Base-by-base conservation (phyloP, 2,888 invertebrate genomes). In the Drosophila anomelani region DNA sequence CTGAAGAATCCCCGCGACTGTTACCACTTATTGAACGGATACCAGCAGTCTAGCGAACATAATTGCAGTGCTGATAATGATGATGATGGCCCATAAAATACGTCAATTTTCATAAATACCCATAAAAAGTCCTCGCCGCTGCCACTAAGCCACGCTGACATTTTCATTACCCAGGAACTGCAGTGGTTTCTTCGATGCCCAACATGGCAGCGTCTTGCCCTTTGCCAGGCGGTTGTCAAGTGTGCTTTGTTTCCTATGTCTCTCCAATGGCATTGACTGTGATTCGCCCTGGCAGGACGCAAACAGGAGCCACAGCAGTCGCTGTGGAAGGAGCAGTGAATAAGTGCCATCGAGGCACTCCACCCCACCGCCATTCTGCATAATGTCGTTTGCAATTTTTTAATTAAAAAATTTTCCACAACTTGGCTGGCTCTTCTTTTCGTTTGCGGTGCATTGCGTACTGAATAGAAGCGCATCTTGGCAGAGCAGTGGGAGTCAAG, bases 41-140 rank as follows among this genome's bases (percentile, higher is more conserved):
- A 41, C 46, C 43, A 54, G 49, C 59, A 54, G 54, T 53, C 63
- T 49, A 43, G 70, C 61, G 70, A 44, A 56, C 75, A 69, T 83
- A 85, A 85, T 86, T 85, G 78, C 78, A 67, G 64, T 68, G 55
- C 55, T 49, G 70, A 70, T 83, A 76, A 75, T 76, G 69, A 70
- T 76, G 69, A 70, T 76, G 80, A 76, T 79, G 81, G 74, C 64
- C 75, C 71, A 66, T 78, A 76, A 87, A 82, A 76, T 47, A 78
- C 76, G 85, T 85, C 85, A 87, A 82, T 83, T 87, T 81, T 81
- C 76, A 87, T 81, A 87, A 82, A 83, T 77, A 78, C 60, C 66
- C 58, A 75, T 76, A 67, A 85, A 77, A 75, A 73, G 54, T 36
- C 49, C 13, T 15, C 29, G 53, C 38, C 57, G 47, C 64, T 57